phyloP scores from a whole-genome alignment of 2,113 vertebrate genomes.

The Pongo abelii region DNA sequence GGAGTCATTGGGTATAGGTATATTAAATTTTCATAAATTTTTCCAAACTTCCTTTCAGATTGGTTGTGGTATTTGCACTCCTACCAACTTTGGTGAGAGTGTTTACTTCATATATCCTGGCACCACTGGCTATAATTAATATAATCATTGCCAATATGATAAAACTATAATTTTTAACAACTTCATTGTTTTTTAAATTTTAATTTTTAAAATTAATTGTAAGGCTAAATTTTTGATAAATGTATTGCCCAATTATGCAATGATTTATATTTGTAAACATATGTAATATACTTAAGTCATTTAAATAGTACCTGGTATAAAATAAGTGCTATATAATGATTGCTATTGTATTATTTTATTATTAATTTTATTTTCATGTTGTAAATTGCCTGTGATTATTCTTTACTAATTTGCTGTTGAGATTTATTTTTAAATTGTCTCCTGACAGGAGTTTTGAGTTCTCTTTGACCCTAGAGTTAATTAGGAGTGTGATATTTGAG shows the following conservation, averaged over 20 bases:
- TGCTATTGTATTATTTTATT: background rate
- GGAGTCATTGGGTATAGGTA: background rate
- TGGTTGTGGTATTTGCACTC: background rate
- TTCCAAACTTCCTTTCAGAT: background rate
- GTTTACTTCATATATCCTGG: background rate
- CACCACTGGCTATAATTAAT: background rate
- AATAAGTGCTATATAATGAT: background rate
- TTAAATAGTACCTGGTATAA: background rate
- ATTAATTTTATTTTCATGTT: slow-evolving; percentile 18
- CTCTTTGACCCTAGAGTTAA: background rate
- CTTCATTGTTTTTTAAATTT: background rate
- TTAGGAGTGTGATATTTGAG: background rate
- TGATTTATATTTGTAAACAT: background rate
- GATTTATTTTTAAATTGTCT: slow-evolving; percentile 12
- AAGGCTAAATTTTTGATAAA: background rate
- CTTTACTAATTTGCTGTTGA: background rate
- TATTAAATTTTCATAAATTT: background rate
- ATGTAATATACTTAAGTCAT: background rate
- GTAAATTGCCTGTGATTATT: background rate
- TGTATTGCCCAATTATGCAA: background rate
- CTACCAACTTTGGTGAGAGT: background rate
- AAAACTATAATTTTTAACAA: background rate
- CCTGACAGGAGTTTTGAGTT: background rate
- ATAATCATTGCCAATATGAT: background rate
- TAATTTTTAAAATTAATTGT: background rate